phyloP scores from a whole-genome alignment of 2,888 invertebrate genomes.

The Protodeltote pygarga region DNA sequence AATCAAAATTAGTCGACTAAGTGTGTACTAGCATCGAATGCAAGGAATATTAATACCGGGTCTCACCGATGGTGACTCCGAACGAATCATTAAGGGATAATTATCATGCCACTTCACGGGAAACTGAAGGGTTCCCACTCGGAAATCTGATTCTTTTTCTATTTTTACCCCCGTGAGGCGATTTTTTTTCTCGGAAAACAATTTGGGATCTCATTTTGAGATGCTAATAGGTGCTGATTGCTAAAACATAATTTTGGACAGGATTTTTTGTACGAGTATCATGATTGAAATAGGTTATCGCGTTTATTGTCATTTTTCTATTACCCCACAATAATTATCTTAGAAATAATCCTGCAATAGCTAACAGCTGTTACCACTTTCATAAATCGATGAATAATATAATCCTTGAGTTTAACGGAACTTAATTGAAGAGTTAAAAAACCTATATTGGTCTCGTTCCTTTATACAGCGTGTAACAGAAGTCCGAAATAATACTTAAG shows the following conservation, averaged over 20 bases:
- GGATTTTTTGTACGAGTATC: no score
- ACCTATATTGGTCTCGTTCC: no score
- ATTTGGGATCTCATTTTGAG: constrained; percentile 8
- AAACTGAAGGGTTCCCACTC: constrained; percentile 75
- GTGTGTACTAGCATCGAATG: constrained; percentile 71
- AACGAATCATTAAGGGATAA: constrained; percentile 82
- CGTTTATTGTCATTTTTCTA: no score
- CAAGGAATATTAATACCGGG: constrained; percentile 76
- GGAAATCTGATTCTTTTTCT: constrained; percentile 81
- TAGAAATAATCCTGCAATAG: no score
- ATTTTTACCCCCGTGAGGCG: constrained; percentile 56
- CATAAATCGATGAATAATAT: no score
- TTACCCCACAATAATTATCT: no score
- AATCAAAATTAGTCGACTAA: constrained; percentile 23
- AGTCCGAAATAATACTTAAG: no score
- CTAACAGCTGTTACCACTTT: no score
- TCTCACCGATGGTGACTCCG: constrained; percentile 74
- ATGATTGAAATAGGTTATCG: no score
- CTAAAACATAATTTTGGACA: constrained; percentile 20
- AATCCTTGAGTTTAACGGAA: no score
- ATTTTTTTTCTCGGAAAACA: constrained; percentile 56
- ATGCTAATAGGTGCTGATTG: constrained; percentile 25
- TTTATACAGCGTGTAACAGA: no score
- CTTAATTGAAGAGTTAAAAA: no score
- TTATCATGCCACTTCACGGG: constrained; percentile 81